Conservation (phyloP, 2,113 vertebrate species). For the Chaetura pelagica region DNA sequence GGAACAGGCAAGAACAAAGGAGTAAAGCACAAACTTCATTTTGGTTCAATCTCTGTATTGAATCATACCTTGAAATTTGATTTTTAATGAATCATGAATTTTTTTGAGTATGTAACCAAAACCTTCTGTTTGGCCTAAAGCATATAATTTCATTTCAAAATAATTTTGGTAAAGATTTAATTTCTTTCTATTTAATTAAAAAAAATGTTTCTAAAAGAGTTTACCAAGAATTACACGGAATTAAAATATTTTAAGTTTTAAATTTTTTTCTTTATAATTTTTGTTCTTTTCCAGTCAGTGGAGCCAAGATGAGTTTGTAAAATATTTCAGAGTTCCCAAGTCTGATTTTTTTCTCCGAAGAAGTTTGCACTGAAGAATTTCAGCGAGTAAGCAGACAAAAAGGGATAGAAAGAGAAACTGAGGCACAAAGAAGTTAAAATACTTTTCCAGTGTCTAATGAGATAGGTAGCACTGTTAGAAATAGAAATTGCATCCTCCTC, state of each 20-base stretch:
- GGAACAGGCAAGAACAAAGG: not conserved
- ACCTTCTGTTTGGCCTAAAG: not conserved
- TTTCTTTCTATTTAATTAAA: not conserved
- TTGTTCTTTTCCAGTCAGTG: too few species aligned
- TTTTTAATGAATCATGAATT: not conserved
- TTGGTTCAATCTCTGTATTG: not conserved
- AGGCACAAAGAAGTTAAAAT: not conserved
- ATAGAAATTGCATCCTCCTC: not conserved
- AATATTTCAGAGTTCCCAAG: not conserved
- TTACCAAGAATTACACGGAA: not conserved
- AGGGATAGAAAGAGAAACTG: not conserved
- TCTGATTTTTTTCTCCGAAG: not conserved
- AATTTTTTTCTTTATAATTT: not conserved
- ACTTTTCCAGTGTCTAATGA: not conserved
- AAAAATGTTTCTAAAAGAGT: rapidly evolving
- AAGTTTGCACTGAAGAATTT: not conserved
- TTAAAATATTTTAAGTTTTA: not conserved
- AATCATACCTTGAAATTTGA: not conserved
- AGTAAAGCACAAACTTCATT: not conserved
- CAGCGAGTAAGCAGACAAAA: not conserved
- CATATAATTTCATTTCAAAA: not conserved
- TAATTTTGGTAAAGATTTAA: not conserved
- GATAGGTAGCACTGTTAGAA: not conserved
- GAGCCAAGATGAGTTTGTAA: not conserved
- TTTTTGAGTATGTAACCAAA: not conserved